Conservation (phyloP, 2,113 vertebrate genomes). For the Corapipo altera region DNA sequence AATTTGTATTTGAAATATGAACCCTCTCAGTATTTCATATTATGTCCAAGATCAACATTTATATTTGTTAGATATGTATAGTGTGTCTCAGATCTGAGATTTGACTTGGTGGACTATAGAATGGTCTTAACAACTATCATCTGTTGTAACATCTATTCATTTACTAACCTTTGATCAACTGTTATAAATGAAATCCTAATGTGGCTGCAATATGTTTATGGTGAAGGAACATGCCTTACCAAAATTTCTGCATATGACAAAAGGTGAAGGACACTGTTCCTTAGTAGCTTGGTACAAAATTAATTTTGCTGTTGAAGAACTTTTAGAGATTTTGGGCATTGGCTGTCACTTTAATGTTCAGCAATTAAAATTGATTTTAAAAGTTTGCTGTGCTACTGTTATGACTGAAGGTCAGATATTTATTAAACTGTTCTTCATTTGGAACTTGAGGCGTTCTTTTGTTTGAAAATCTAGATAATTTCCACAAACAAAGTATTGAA, state of each 20-base stretch:
- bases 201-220: background rate
- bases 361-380: conserved; percentile 43
- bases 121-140: background rate
- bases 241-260: background rate
- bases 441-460: background rate
- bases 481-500: background rate
- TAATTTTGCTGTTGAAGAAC: background rate
- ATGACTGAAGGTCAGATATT: background rate
- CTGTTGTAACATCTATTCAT: background rate
- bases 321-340: background rate
- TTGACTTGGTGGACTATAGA: background rate
- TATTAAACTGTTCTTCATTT: background rate
- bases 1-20: background rate
- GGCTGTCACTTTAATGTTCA: background rate
- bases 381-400: conserved; percentile 57
- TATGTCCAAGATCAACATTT: background rate
- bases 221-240: conserved; percentile 59
- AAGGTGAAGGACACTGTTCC: conserved; percentile 1
- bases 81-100: background rate
- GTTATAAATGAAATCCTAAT: background rate
- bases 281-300: background rate
- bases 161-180: conserved; percentile 11
- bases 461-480: background rate
- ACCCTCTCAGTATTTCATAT: background rate
- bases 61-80: background rate